phyloP scores from a whole-genome alignment of 2,797 vertebrate species.

The Hemibagrus guttatus region DNA sequence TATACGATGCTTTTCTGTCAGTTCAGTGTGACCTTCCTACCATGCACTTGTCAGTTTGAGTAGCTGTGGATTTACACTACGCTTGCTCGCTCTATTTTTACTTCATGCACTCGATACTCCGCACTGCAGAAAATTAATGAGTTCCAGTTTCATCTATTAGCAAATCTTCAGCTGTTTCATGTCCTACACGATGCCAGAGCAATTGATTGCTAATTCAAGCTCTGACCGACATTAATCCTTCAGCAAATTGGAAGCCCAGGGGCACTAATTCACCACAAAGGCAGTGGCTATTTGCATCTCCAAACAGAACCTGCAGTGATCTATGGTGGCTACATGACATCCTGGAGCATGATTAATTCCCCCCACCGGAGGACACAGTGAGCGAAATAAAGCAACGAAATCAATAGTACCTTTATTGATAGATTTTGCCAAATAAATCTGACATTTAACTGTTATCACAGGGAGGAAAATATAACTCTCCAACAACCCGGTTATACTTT shows the following conservation, averaged over 20 bases:
- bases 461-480: conserved; percentile 67
- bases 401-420: conserved; percentile 77
- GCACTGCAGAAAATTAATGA: conserved; percentile 56
- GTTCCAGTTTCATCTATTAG: conserved; percentile 61
- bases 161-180: conserved; percentile 56
- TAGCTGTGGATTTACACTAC: conserved; percentile 27
- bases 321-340: conserved; percentile 70
- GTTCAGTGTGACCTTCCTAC: conserved; percentile 30
- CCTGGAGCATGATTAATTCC: conserved; percentile 70
- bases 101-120: conserved; percentile 37
- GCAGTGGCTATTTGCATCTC: conserved; percentile 72
- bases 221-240: conserved; percentile 70
- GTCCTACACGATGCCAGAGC: conserved; percentile 63
- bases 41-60: conserved; percentile 26
- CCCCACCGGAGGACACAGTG: conserved; percentile 58
- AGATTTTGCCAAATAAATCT: conserved; percentile 72
- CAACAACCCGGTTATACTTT: conserved; percentile 53
- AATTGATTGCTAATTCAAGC: conserved; percentile 76
- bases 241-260: conserved; percentile 67
- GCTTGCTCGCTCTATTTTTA: conserved; percentile 42
- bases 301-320: conserved; percentile 72
- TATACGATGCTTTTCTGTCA: conserved; percentile 1
- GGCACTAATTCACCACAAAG: conserved; percentile 75
- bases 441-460: conserved; percentile 75
- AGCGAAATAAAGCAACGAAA: conserved; percentile 67